Conservation (phyloP, 2,113 vertebrate genomes). For the Etheostoma cragini region DNA sequence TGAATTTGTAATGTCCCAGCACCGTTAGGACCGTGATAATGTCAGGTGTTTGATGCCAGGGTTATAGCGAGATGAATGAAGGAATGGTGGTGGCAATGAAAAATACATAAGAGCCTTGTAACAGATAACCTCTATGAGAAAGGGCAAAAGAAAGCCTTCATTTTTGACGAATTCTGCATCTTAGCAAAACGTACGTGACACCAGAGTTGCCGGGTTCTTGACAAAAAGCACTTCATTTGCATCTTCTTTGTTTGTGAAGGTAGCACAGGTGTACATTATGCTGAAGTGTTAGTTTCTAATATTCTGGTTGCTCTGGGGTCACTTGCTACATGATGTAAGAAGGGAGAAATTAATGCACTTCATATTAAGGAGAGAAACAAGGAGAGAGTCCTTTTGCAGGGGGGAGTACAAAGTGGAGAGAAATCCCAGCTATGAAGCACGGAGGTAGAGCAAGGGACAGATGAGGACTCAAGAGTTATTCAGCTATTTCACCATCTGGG, state of each 20-base stretch:
- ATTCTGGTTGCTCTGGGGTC: slow-evolving; percentile 6
- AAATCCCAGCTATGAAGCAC: slow-evolving; percentile 29
- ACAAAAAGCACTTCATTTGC: slow-evolving; percentile 29
- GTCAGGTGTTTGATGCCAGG: slow-evolving; percentile 69
- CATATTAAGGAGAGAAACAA: slow-evolving; percentile 5
- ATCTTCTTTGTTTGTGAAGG: slow-evolving; percentile 17
- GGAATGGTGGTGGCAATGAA: slow-evolving; percentile 65
- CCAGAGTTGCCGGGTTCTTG: background rate
- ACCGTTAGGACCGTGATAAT: slow-evolving; percentile 66
- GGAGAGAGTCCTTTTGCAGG: slow-evolving; percentile 13
- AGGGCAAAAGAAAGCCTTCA: slow-evolving; percentile 26
- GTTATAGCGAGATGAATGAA: slow-evolving; percentile 70
- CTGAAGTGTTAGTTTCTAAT: slow-evolving; percentile 6
- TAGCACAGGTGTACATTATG: slow-evolving; percentile 32
- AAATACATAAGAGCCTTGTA: slow-evolving; percentile 73
- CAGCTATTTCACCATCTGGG: slow-evolving; percentile 63
- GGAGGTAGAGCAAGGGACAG: slow-evolving; percentile 39
- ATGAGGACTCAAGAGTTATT: slow-evolving; percentile 52
- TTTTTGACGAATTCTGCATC: slow-evolving; percentile 4
- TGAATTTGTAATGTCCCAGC: slow-evolving; percentile 72
- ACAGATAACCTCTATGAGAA: slow-evolving; percentile 61
- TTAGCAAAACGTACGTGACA: background rate
- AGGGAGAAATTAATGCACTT: background rate
- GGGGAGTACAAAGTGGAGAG: slow-evolving; percentile 24
- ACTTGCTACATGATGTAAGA: background rate